Percentiles rank a stretch among this genome's conserved stretches.
These are phyloP conservation scores for Tadarida brasiliensis DNA, from an alignment of 2,797 vertebrate species.

Conservation along the genomic window DNA sequence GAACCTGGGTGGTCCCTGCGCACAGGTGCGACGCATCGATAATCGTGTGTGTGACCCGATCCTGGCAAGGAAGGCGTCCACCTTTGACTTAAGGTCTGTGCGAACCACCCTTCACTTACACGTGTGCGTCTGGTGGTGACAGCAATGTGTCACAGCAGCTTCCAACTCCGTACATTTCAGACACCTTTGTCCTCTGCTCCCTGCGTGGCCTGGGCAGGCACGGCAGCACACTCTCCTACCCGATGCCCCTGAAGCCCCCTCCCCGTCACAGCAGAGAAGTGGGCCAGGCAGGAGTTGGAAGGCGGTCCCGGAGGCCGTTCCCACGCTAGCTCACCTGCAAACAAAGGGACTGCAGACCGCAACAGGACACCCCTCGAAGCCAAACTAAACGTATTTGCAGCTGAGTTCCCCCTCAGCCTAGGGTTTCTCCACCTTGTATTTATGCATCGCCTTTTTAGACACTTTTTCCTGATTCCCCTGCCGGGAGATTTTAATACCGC, in stretches of 20 bases:
- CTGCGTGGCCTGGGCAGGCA: neutral
- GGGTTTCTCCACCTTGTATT: neutral
- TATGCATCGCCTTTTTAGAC: neutral
- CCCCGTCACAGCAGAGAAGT: neutral
- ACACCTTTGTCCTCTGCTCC: neutral
- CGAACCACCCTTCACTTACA: neutral
- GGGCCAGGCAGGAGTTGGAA: too few relatives aligned
- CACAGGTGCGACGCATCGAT: too few relatives aligned
- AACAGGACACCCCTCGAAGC: too few relatives aligned
- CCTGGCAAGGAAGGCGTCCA: neutral
- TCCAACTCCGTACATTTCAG: neutral
- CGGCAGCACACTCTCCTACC: neutral
- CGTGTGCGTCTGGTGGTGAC: neutral
- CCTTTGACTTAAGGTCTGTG: neutral
- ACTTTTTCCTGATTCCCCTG: neutral
- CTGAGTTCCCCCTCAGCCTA: neutral
- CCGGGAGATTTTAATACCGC: neutral
- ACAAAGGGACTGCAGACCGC: neutral
- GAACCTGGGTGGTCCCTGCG: too few relatives aligned
- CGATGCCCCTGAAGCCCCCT: neutral
- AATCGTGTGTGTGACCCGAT: neutral
- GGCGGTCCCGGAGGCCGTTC: neutral
- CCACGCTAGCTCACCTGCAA: neutral
- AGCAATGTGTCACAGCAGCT: neutral
- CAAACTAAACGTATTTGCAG: neutral